Percentiles rank a stretch among this genome's conserved stretches.
These are phyloP conservation scores for Ctenosaura bakeri DNA, from an alignment of 2,797 vertebrate genomes.

Conservation along the genomic window DNA sequence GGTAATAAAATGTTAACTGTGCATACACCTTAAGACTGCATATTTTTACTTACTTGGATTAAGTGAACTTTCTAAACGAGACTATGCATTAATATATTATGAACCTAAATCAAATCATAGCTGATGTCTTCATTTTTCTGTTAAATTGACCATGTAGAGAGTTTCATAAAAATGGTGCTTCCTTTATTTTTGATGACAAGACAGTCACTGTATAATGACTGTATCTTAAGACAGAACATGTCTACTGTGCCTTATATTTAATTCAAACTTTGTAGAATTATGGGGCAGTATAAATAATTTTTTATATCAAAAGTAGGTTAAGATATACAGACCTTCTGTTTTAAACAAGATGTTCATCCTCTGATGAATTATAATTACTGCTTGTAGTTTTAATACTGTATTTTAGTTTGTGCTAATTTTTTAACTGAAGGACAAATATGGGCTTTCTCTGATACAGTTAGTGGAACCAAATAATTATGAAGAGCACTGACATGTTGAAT, in stretches of 20 bases:
- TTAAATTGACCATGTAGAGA: constrained; percentile 49
- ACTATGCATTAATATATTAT: constrained; percentile 40
- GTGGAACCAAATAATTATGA: constrained; percentile 76
- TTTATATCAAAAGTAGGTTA: constrained; percentile 73
- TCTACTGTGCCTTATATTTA: constrained; percentile 68
- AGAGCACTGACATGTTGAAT: constrained; percentile 78
- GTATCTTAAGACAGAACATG: constrained; percentile 55
- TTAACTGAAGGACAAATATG: constrained; percentile 78
- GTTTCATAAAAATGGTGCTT: constrained; percentile 63
- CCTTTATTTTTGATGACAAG: constrained; percentile 67
- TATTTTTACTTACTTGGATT: accelerated
- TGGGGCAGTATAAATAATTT: constrained; percentile 70
- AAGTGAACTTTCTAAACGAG: constrained; percentile 29
- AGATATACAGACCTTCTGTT: constrained; percentile 77
- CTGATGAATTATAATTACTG: constrained; percentile 65
- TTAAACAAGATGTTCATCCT: constrained; percentile 69
- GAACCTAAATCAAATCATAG: constrained; percentile 31
- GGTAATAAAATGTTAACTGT: constrained; percentile 14
- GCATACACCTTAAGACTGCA: accelerated
- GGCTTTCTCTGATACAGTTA: constrained; percentile 79
- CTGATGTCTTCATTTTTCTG: constrained; percentile 28
- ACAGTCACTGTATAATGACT: constrained; percentile 61
- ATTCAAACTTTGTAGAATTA: constrained; percentile 74
- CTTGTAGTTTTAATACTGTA: constrained; percentile 74
- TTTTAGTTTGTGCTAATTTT: constrained; percentile 74